Evolutionary conservation across 2,888 invertebrate species (phyloP).

Genomic region (Synanthedon tipuliformis): DNA sequence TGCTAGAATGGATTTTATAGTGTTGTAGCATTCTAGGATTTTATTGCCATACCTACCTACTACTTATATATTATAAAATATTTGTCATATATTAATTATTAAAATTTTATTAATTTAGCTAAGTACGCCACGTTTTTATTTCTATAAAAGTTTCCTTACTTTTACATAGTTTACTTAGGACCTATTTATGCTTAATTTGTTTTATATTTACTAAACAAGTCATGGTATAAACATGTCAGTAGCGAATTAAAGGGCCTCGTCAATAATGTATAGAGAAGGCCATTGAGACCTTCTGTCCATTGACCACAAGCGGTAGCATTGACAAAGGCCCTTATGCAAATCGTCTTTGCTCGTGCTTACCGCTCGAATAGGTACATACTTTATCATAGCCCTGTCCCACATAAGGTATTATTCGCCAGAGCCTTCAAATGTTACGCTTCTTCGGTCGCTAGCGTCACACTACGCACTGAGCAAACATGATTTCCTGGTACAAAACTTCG

Average conservation of each 20-base stretch:
- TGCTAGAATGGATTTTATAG: too few species aligned
- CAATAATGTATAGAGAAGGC: conserved; percentile 34
- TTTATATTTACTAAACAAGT: too few species aligned
- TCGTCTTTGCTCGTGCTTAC: conserved; percentile 37
- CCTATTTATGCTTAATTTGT: too few species aligned
- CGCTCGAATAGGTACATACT: conserved; percentile 2
- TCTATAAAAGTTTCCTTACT: too few species aligned
- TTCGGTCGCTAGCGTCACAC: conserved; percentile 22
- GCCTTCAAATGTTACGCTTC: conserved; percentile 28
- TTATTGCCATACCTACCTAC: too few species aligned
- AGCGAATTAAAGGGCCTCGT: conserved; percentile 60
- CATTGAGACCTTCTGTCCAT: conserved; percentile 46
- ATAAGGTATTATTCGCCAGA: conserved; percentile 13
- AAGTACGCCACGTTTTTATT: too few species aligned
- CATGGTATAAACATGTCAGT: conserved; percentile 18
- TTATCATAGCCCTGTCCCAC: conserved; percentile 13
- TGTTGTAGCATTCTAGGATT: too few species aligned
- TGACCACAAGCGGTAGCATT: conserved; percentile 46
- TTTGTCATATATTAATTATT: too few species aligned
- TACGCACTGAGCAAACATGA: conserved; percentile 23
- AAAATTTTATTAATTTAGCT: too few species aligned
- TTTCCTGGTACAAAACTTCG: conserved; percentile 19
- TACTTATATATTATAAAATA: too few species aligned
- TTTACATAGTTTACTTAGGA: too few species aligned
- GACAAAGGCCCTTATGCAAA: conserved; percentile 61